Conservation (phyloP, 2,113 vertebrate genomes). For the Gobius niger region DNA sequence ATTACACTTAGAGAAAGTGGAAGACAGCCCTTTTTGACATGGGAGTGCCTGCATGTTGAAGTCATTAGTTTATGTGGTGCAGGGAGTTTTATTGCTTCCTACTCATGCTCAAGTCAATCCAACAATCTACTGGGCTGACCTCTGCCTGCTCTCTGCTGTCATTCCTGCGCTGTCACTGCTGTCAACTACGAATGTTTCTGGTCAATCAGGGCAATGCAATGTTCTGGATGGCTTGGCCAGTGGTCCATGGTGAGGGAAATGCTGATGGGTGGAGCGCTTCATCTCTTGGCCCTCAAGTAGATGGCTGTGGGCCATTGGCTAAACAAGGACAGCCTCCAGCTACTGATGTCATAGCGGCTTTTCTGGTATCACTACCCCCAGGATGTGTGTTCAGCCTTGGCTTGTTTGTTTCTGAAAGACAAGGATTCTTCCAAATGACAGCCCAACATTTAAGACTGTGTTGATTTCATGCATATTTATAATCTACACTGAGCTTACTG, state of each 20-base stretch:
- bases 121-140: conserved; percentile 56
- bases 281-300: conserved; percentile 36
- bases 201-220: conserved; percentile 57
- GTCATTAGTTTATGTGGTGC: conserved; percentile 62
- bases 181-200: conserved; percentile 33
- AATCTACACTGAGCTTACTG: neutral
- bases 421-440: conserved; percentile 19
- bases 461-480: conserved; percentile 14
- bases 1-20: neutral
- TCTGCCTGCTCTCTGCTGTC: conserved; percentile 44
- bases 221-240: conserved; percentile 59
- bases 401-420: conserved; percentile 39
- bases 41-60: conserved; percentile 51
- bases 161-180: conserved; percentile 43
- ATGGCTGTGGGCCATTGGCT: conserved; percentile 47
- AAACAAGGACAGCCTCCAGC: conserved; percentile 48
- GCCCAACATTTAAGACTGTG: conserved; percentile 9
- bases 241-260: conserved; percentile 15
- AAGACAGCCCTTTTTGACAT: neutral
- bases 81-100: conserved; percentile 63
- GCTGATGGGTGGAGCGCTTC: conserved; percentile 37
- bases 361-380: conserved; percentile 56
- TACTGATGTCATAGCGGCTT: conserved; percentile 58
- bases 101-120: conserved; percentile 66
- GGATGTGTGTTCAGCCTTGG: conserved; percentile 37